Conservation (phyloP, 2,888 invertebrate genomes). For the Therioaphis trifolii region DNA sequence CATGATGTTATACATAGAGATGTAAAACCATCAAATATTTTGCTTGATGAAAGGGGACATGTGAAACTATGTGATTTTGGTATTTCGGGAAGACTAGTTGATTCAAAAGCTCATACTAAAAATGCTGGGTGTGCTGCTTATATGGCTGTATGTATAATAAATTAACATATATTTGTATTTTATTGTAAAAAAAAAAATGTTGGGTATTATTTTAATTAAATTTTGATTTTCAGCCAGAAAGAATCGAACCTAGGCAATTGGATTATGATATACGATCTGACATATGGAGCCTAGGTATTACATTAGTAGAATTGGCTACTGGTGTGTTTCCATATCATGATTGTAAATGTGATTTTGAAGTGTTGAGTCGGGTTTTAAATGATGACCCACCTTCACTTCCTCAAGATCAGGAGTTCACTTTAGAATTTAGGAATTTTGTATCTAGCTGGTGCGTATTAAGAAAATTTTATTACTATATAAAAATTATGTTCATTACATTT, state of each 20-base stretch:
- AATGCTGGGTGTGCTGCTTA: slow-evolving; percentile 99
- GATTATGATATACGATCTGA: slow-evolving; percentile 99
- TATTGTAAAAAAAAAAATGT: background rate
- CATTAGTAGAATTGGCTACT: slow-evolving; percentile 94
- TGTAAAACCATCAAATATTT: slow-evolving; percentile 98
- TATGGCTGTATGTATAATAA: slow-evolving; percentile 84
- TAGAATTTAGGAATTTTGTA: slow-evolving; percentile 91
- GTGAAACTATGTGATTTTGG: slow-evolving; percentile 99
- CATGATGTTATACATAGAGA: slow-evolving; percentile 98
- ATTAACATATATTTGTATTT: background rate
- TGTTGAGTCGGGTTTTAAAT: slow-evolving; percentile 89
- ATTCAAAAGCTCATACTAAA: slow-evolving; percentile 96
- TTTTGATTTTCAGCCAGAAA: slow-evolving; percentile 80
- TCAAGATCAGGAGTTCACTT: slow-evolving; percentile 79
- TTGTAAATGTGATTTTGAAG: slow-evolving; percentile 98
- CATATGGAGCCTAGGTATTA: slow-evolving; percentile 98
- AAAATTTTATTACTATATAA: background rate
- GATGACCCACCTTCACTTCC: slow-evolving; percentile 91
- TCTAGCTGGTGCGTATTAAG: slow-evolving; percentile 80
- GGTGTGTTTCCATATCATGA: slow-evolving; percentile 94
- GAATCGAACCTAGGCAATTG: slow-evolving; percentile 93
- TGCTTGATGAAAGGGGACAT: slow-evolving; percentile 92
- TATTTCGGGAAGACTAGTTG: slow-evolving; percentile 96
- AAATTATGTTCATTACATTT: background rate
- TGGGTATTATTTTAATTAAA: slow-evolving; percentile 2